Evolutionary conservation across 2,113 vertebrate species (phyloP), one percentile per base, ranked within the genome.

Genomic region (Gnathonemus longibarbis): DNA sequence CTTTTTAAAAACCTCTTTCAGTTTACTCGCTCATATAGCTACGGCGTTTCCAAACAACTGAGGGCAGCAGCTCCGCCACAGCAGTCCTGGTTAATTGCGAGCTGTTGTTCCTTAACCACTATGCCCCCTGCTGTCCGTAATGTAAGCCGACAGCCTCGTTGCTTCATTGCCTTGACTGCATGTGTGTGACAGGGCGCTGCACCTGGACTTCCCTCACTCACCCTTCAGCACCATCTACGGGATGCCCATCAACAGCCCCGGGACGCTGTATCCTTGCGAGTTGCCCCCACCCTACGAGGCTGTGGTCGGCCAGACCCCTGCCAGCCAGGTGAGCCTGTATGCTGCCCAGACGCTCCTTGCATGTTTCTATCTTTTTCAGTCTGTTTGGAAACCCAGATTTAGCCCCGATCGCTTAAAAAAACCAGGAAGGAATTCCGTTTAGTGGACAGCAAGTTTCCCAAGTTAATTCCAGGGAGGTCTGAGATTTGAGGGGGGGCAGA

Each of bases 231-330:
- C 97, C 91, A 95, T 99, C 66, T 99, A 98, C 0, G 97, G 97
- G 5, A 96, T 98, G 4, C 95, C 97, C 88, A 98, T 99, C 93
- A 98, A 98, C 93, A 99, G 98, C 93, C 98, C 98, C 0, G 96
- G 97, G 39, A 96, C 96, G 35, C 94, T 98, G n/a, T 99, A 98
- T 91, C 98, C 98, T 0, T 91, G 97, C 0, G 98, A 99, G 93
- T 95, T 99, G 35, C 98, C 98, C 0, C 98, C 98, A 17, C 98
- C 98, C 0, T 99, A 99, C 0, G 98, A 99, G 93, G 97, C 97
- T 1, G 97, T 99, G 88, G 96, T 99, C 90, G 96, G 97, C 21
- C 96, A 97, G 46, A 95, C 94, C 0, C 95, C 96, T 0, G 94
- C 96, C 90, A 96, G 96, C 88, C 98, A 98, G 97, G 98, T 99